phyloP scores from a whole-genome alignment of 2,888 invertebrate genomes.

The Venustoraphidia nigricollis region DNA sequence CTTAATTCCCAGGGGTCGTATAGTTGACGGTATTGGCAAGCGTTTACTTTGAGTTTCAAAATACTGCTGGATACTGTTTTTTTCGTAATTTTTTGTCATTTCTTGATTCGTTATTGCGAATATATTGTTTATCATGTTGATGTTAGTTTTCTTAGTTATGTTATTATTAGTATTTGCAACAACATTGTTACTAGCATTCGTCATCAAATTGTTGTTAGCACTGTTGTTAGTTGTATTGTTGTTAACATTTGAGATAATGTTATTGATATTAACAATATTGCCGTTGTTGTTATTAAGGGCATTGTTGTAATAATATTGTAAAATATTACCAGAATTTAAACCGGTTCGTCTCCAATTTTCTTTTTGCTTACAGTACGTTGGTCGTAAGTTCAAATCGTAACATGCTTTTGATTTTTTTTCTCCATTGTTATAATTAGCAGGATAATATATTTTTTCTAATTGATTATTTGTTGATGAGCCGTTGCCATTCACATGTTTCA shows the following conservation, averaged over 20 bases:
- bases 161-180: constrained; percentile 17
- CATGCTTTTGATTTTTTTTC: background rate
- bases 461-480: background rate
- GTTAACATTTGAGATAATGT: constrained; percentile 14
- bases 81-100: constrained; percentile 12
- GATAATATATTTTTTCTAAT: constrained; percentile 24
- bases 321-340: constrained; percentile 21
- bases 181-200: background rate
- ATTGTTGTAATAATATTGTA: constrained; percentile 29
- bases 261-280: background rate
- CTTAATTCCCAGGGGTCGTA: constrained; percentile 29
- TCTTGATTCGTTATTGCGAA: constrained; percentile 16
- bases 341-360: background rate
- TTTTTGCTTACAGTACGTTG: background rate
- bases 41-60: constrained; percentile 6
- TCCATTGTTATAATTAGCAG: constrained; percentile 6
- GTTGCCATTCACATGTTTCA: constrained; percentile 1
- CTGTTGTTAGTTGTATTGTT: constrained; percentile 13
- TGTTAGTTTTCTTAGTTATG: constrained; percentile 18
- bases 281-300: constrained; percentile 1
- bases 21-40: constrained; percentile 30
- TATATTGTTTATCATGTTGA: constrained; percentile 26
- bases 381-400: background rate
- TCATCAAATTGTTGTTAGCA: constrained; percentile 12
- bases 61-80: constrained; percentile 7